phyloP scores from a whole-genome alignment of 2,113 vertebrate genomes.

The Camelus dromedarius region DNA sequence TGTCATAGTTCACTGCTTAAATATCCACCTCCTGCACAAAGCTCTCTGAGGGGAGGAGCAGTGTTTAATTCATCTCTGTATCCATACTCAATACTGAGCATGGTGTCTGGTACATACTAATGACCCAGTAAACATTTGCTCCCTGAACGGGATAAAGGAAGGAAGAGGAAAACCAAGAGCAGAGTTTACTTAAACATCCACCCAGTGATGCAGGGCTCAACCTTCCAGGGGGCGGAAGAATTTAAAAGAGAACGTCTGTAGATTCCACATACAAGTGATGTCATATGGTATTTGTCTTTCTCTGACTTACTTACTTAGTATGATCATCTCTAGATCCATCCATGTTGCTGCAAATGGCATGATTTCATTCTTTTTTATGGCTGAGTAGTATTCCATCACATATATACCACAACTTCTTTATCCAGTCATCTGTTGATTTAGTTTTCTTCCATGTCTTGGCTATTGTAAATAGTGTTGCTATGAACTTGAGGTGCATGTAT shows the following conservation, averaged over 20 bases:
- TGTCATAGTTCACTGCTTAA: neutral
- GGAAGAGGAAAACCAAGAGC: neutral
- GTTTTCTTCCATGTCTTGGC: too few relatives aligned
- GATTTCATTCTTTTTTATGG: too few relatives aligned
- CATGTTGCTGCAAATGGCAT: too few relatives aligned
- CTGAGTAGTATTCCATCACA: too few relatives aligned
- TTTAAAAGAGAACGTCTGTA: neutral
- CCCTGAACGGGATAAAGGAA: neutral
- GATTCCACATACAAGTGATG: too few relatives aligned
- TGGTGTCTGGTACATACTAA: neutral
- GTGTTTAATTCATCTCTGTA: neutral
- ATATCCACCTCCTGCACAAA: neutral
- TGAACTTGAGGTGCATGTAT: too few relatives aligned
- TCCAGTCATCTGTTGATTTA: too few relatives aligned
- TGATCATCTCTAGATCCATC: too few relatives aligned
- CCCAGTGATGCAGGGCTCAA: neutral
- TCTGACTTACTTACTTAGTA: too few relatives aligned
- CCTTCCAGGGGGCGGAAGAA: neutral
- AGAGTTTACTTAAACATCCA: neutral
- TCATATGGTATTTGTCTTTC: too few relatives aligned
- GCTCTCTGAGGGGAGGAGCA: neutral
- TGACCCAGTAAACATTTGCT: neutral
- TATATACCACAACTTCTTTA: too few relatives aligned
- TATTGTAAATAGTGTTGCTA: too few relatives aligned
- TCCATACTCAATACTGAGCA: neutral